These are phyloP conservation scores for Zaprionus ornatus DNA, from an alignment of 1,140 invertebrate genomes.

Conservation along the genomic window DNA sequence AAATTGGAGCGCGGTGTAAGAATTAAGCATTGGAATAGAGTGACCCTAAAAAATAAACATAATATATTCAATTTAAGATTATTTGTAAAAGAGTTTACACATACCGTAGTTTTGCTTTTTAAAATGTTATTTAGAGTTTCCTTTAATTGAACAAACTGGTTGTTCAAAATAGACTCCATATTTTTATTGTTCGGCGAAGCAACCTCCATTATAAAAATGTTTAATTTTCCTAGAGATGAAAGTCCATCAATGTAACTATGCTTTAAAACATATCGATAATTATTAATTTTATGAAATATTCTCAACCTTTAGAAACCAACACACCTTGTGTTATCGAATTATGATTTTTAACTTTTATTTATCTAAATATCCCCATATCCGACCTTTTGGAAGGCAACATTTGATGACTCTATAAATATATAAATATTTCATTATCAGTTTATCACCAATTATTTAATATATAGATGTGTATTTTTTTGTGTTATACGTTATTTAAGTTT, in stretches of 20 bases:
- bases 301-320: no score
- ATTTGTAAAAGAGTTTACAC: neutral
- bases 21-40: slow-evolving; percentile 87
- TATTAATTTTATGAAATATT: neutral
- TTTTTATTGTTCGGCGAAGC: neutral
- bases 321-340: no score
- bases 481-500: no score
- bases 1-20: slow-evolving; percentile 90
- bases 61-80: neutral
- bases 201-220: slow-evolving; percentile 1
- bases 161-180: slow-evolving; percentile 62
- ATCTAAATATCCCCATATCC: no score
- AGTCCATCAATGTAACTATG: neutral
- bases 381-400: no score
- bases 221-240: neutral
- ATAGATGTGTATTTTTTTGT: no score
- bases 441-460: no score
- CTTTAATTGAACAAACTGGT: slow-evolving; percentile 55
- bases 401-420: no score
- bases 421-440: no score
- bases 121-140: slow-evolving; percentile 52
- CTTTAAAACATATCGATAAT: neutral
- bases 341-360: no score
- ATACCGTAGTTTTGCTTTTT: slow-evolving; percentile 47
- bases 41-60: slow-evolving; percentile 41